Conservation (phyloP, 2,888 invertebrate genomes). For the Dryadula phaetusa region DNA sequence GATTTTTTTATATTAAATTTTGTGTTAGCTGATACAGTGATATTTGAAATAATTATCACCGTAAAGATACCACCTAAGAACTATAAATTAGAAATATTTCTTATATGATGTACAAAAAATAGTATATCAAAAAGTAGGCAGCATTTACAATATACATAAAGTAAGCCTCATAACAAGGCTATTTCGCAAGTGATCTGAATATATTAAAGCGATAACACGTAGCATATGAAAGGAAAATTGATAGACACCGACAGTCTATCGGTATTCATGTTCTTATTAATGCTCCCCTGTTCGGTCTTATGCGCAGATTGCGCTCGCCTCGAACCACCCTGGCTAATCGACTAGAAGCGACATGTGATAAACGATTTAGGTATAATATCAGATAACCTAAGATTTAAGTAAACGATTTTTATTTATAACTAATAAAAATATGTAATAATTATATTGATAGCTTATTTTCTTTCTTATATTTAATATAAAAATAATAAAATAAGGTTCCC, state of each 20-base stretch:
- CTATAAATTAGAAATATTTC: neutral
- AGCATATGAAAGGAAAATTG: slow-evolving; percentile 42
- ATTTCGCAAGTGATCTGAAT: slow-evolving; percentile 33
- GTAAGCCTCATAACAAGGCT: slow-evolving; percentile 5
- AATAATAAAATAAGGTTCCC: too few relatives aligned
- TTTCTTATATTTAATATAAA: too few relatives aligned
- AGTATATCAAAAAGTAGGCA: neutral
- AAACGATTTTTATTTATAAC: neutral
- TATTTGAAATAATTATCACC: neutral
- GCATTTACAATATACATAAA: slow-evolving; percentile 13
- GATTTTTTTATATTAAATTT: slow-evolving; percentile 50
- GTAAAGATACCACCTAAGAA: neutral
- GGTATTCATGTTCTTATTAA: slow-evolving; percentile 77
- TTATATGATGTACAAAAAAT: neutral
- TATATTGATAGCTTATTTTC: too few relatives aligned
- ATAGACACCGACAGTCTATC: slow-evolving; percentile 42
- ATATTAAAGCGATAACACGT: slow-evolving; percentile 33
- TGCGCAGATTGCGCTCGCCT: slow-evolving; percentile 61
- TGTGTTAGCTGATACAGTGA: slow-evolving; percentile 11
- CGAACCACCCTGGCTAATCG: slow-evolving; percentile 67
- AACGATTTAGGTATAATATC: slow-evolving; percentile 58
- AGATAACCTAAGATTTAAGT: neutral
- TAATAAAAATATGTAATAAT: too few relatives aligned
- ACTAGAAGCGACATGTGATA: slow-evolving; percentile 75
- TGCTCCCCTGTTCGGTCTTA: slow-evolving; percentile 58